A percentile compares a stretch with the other conserved stretches of the same genome.
Conservation (phyloP, 2,113 vertebrate genomes). For the Arothron firmamentum region DNA sequence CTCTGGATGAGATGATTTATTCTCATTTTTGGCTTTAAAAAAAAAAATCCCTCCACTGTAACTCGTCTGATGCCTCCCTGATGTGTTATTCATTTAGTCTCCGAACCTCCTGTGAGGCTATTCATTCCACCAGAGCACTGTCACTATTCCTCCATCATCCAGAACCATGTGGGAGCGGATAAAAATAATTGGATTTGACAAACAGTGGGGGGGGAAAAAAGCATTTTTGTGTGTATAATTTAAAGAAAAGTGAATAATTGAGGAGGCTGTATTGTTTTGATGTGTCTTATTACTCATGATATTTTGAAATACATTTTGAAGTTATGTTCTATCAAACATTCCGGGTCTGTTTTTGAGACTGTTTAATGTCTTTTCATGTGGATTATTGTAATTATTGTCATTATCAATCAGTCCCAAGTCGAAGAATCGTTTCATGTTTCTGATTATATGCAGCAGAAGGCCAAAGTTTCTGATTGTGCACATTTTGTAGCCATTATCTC, state of each 20-base stretch:
- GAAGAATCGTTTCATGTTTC: background rate
- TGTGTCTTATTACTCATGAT: slow-evolving; percentile 4
- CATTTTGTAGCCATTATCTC: slow-evolving; percentile 21
- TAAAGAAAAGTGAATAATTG: background rate
- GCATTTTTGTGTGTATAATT: background rate
- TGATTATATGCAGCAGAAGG: slow-evolving; percentile 19
- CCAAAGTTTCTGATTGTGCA: slow-evolving; percentile 5
- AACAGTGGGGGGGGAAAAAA: slow-evolving; percentile 3
- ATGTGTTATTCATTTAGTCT: slow-evolving; percentile 49
- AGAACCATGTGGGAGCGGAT: slow-evolving; percentile 12
- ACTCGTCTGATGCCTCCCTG: slow-evolving; percentile 49
- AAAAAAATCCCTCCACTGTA: slow-evolving; percentile 35
- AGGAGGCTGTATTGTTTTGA: background rate
- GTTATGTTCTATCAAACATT: no score
- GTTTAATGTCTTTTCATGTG: no score
- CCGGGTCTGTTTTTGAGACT: no score
- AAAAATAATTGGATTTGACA: slow-evolving; percentile 16
- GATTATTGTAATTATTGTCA: background rate
- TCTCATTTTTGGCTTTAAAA: slow-evolving; percentile 20
- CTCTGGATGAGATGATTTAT: slow-evolving; percentile 35
- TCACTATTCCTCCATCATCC: slow-evolving; percentile 35
- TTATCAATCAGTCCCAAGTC: slow-evolving; percentile 1
- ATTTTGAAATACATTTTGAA: no score
- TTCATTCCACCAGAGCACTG: slow-evolving; percentile 38
- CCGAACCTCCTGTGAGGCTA: slow-evolving; percentile 43